Evolutionary conservation across 2,797 vertebrate species (phyloP).

Genomic region (Adrianichthys oophorus): DNA sequence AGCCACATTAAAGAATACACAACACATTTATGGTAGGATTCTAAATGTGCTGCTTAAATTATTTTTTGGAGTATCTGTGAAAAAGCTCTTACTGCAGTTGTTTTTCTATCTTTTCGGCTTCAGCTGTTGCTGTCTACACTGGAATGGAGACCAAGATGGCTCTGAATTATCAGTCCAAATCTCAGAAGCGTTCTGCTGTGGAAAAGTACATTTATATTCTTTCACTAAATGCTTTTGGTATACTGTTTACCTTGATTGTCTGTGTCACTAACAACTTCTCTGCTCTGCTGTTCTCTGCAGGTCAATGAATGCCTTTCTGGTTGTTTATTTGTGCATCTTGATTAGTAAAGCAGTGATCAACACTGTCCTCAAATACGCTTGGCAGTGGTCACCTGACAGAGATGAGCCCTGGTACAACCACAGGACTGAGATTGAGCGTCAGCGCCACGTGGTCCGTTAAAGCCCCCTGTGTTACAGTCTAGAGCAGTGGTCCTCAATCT

Average conservation of each 20-base stretch:
- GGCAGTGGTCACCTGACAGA: slow-evolving; percentile 89
- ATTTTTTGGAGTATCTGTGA: background rate
- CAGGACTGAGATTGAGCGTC: slow-evolving; percentile 89
- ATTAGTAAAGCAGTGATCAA: slow-evolving; percentile 95
- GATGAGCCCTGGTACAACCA: slow-evolving; percentile 98
- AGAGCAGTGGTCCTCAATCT: too few species aligned
- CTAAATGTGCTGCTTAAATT: background rate
- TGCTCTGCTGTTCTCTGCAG: slow-evolving; percentile 61
- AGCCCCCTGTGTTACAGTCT: background rate
- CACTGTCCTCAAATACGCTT: slow-evolving; percentile 91
- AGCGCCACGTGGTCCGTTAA: slow-evolving; percentile 86
- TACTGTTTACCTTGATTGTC: slow-evolving; percentile 1
- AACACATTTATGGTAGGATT: slow-evolving; percentile 89
- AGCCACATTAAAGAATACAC: slow-evolving; percentile 96
- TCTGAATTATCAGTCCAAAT: slow-evolving; percentile 98
- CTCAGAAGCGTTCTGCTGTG: slow-evolving; percentile 96
- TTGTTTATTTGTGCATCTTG: slow-evolving; percentile 96
- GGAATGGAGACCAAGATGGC: slow-evolving; percentile 99
- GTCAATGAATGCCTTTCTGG: slow-evolving; percentile 95
- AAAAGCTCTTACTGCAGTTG: background rate
- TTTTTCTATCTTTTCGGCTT: slow-evolving; percentile 11
- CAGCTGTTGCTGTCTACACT: slow-evolving; percentile 96
- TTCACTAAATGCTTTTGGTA: background rate
- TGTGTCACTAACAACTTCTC: slow-evolving; percentile 1
- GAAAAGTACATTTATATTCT: slow-evolving; percentile 87